A percentile compares a stretch with the other conserved stretches of the same genome.
Evolutionary conservation across 1,140 invertebrate species (phyloP).

Genomic region (Kradibia gibbosae): DNA sequence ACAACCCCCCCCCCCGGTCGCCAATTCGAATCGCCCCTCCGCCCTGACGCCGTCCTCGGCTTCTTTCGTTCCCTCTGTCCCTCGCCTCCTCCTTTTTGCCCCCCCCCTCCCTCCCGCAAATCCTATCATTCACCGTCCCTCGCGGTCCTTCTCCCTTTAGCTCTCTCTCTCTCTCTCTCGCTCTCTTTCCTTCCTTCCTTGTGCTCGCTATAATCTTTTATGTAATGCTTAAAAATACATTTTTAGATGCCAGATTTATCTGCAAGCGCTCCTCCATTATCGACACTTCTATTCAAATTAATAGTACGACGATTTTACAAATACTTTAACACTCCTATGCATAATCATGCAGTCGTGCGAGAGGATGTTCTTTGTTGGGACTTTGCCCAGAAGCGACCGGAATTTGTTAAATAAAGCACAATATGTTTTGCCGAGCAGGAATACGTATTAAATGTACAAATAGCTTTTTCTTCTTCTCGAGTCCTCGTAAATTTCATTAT

Average conservation of each 20-base stretch:
- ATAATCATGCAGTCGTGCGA: too few relatives aligned
- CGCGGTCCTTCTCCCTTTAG: neutral
- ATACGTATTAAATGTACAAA: too few relatives aligned
- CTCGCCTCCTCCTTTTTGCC: neutral
- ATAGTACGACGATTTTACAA: neutral
- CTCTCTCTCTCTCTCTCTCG: neutral
- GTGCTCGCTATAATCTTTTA: neutral
- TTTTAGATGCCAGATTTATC: neutral
- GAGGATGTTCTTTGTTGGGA: too few relatives aligned
- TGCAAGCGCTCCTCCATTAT: neutral
- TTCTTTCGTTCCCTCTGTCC: neutral
- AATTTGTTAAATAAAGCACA: too few relatives aligned
- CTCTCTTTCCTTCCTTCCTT: neutral
- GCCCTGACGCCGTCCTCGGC: neutral
- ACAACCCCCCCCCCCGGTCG: too few relatives aligned
- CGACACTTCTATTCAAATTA: neutral
- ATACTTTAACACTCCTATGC: neutral
- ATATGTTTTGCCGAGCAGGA: too few relatives aligned
- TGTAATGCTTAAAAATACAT: conserved; percentile 14
- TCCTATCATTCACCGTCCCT: neutral
- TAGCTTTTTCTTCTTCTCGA: too few relatives aligned
- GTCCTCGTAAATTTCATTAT: too few relatives aligned
- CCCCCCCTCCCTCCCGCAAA: too few relatives aligned
- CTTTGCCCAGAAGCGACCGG: too few relatives aligned
- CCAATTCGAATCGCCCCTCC: too few relatives aligned